These are phyloP conservation scores for Drosophila maculinotata DNA, from an alignment of 2,888 invertebrate genomes.

Conservation along the genomic window DNA sequence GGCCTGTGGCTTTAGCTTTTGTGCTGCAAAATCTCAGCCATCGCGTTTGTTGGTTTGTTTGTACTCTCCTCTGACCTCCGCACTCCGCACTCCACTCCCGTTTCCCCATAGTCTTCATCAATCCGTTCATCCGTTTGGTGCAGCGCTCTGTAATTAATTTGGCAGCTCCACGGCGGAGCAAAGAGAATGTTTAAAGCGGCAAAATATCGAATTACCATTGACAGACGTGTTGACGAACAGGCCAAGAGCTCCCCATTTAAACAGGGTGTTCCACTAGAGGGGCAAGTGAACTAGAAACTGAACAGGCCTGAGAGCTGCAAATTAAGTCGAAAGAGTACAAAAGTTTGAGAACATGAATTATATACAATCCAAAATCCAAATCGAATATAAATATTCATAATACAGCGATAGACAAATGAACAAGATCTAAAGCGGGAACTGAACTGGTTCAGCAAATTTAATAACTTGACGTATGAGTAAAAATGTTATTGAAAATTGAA, in stretches of 20 bases:
- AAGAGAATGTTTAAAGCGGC: constrained; percentile 72
- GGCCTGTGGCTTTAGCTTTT: constrained; percentile 27
- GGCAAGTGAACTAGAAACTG: constrained; percentile 1
- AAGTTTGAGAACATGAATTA: too few species aligned
- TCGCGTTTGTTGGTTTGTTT: constrained; percentile 33
- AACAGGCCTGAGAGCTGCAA: background rate
- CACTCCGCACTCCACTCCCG: background rate
- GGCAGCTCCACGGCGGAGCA: constrained; percentile 60
- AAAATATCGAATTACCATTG: constrained; percentile 74
- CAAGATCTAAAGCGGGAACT: too few species aligned
- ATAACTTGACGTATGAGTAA: too few species aligned
- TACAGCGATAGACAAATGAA: too few species aligned
- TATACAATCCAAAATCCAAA: too few species aligned
- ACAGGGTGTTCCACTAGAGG: constrained; percentile 25
- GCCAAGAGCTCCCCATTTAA: constrained; percentile 13
- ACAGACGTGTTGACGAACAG: constrained; percentile 39
- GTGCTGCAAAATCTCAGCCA: constrained; percentile 43
- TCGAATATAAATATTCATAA: too few species aligned
- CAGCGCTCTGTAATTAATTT: constrained; percentile 78
- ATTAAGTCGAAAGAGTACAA: constrained; percentile 2
- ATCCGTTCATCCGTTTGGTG: constrained; percentile 61
- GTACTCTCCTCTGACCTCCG: constrained; percentile 4
- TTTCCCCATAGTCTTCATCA: constrained; percentile 17
- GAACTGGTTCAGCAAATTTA: too few species aligned
- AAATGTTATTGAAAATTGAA: too few species aligned